phyloP scores from a whole-genome alignment of 2,797 vertebrate genomes.

The Syngnathus rostellatus region DNA sequence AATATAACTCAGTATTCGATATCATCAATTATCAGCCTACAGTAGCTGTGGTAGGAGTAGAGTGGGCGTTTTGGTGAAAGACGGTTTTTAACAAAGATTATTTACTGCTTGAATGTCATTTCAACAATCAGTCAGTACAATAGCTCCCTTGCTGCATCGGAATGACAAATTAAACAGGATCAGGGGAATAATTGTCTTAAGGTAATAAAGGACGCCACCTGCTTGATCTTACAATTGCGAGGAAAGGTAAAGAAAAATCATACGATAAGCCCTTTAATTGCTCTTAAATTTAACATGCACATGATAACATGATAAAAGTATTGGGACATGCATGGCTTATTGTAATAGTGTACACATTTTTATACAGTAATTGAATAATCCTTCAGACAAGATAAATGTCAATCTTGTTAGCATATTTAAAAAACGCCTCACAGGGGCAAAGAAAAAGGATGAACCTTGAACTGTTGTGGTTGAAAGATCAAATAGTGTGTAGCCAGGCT shows the following conservation, averaged over 20 bases:
- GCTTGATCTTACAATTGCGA: slow-evolving; percentile 7
- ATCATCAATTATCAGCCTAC: neutral
- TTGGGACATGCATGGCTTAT: neutral
- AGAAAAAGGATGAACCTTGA: neutral
- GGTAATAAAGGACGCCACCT: slow-evolving; percentile 14
- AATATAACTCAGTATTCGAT: neutral
- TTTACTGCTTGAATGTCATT: slow-evolving; percentile 17
- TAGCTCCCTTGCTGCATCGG: slow-evolving; percentile 26
- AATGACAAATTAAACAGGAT: slow-evolving; percentile 32
- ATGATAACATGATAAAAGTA: neutral
- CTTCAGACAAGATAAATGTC: neutral
- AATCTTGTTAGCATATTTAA: neutral
- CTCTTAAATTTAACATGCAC: neutral
- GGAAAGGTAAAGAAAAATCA: neutral
- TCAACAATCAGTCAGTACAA: slow-evolving; percentile 29
- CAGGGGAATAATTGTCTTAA: slow-evolving; percentile 13
- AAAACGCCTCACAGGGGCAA: neutral
- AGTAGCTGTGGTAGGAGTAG: neutral
- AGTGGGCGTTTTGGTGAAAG: neutral
- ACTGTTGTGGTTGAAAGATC: neutral
- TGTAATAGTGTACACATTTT: neutral
- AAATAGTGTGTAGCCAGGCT: neutral
- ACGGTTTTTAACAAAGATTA: neutral
- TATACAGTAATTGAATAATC: neutral
- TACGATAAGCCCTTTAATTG: neutral